Base-by-base conservation (phyloP, 1,140 invertebrate genomes). In the Yoshiicerus persimilis region DNA sequence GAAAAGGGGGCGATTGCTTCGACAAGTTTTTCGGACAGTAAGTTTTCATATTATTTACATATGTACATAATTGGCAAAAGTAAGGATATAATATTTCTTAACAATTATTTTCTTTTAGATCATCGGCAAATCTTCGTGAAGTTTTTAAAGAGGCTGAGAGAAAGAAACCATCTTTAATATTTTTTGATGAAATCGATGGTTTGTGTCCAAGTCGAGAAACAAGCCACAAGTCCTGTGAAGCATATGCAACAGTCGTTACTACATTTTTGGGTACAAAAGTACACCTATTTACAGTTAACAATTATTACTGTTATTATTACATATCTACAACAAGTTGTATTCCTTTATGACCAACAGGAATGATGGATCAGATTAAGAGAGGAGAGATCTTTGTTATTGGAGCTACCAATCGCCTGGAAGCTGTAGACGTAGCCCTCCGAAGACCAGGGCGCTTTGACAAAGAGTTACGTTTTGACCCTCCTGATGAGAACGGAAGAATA, bases 121-220 rank as follows among this genome's bases (percentile, higher is more conserved):
- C 77, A 5, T 27, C 30, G 2, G 9, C 13, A 56, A 94, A 94
- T 88, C 92, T 95, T 16, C 92, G 94, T 36, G 91, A 93, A 16
- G 88, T 95, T 1, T 95, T 95, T 92, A 92, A 93, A 86, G 91
- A 92, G 86, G 94, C 94, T 1, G 38, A 77, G 11, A 8, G 0
- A 1, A 30, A 2, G 0, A 80, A 83, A 11, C 91, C 91, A 3
- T 87, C 89, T 16, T 47, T 91, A 1, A 36, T 92, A n/a, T 91
- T 92, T 77, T 87, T 92, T 41, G 91, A 92, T 88, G 91, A 92
- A 80, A 27, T 91, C 20, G 91, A 92, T 75, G 90, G 88, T 10
- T 27, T 92, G 3, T 87, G 86, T 64, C 89, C 90, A 30, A 86
- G 30, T 11, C 86, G 89, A 41, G 84, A 86, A 10, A 85, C 39